Evolutionary conservation across 2,797 vertebrate genomes (phyloP).

Genomic region (Pyrocephalus nanus): DNA sequence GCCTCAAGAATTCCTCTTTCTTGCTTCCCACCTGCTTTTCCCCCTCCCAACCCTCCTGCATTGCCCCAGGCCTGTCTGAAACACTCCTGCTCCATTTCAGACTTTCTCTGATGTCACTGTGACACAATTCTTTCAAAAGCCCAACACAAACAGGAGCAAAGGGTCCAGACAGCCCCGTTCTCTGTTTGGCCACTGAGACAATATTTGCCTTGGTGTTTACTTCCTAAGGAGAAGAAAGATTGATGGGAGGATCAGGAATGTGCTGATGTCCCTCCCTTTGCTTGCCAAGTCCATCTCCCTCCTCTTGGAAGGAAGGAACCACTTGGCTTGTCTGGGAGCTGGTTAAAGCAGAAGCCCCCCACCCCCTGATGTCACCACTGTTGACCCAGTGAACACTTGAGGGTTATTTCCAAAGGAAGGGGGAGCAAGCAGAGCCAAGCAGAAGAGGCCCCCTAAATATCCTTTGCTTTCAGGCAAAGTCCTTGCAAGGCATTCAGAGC

Average conservation of each 20-base stretch:
- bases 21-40: background rate
- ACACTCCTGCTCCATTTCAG: background rate
- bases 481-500: background rate
- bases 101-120: background rate
- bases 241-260: background rate
- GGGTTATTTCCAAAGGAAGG: background rate
- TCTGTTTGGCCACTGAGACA: background rate
- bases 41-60: background rate
- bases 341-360: background rate
- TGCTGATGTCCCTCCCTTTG: rapidly evolving
- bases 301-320: rapidly evolving
- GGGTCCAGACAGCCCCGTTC: rapidly evolving
- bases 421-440: background rate
- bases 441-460: background rate
- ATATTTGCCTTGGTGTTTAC: background rate
- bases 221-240: background rate
- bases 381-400: background rate
- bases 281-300: background rate
- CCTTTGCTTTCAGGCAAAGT: background rate
- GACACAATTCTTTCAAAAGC: background rate
- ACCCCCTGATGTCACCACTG: background rate
- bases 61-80: background rate
- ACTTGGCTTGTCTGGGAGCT: rapidly evolving
- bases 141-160: rapidly evolving
- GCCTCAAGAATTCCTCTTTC: background rate